phyloP scores from a whole-genome alignment of 2,113 vertebrate species.

The Pterocles gutturalis region DNA sequence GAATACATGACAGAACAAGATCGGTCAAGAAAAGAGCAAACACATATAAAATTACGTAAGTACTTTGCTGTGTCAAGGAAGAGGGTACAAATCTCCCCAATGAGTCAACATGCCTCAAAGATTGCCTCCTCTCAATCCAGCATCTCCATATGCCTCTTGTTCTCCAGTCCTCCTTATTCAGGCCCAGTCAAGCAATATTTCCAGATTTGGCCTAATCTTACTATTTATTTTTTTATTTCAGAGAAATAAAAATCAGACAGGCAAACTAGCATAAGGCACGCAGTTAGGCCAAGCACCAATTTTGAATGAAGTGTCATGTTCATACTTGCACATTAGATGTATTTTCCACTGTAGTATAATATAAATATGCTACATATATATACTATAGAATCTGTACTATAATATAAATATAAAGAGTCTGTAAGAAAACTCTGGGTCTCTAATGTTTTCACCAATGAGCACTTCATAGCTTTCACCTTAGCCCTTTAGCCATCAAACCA shows the following conservation, averaged over 20 bases:
- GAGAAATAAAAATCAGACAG: background rate
- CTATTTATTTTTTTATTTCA: background rate
- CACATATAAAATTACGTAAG: background rate
- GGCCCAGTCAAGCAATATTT: background rate
- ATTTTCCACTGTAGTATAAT: background rate
- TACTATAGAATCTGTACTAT: background rate
- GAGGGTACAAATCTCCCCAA: background rate
- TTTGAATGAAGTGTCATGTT: background rate
- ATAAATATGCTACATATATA: background rate
- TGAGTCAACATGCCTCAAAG: background rate
- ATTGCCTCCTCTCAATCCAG: background rate
- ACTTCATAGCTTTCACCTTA: conserved; percentile 29
- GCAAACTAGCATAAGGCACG: background rate
- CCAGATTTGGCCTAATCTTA: background rate
- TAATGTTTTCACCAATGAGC: conserved; percentile 16
- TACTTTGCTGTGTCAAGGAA: background rate
- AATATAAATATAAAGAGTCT: background rate
- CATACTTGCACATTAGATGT: background rate
- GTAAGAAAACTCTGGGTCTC: background rate
- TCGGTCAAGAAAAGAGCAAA: background rate
- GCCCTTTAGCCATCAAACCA: conserved; percentile 46
- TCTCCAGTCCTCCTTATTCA: background rate
- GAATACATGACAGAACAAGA: background rate
- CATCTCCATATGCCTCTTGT: background rate
- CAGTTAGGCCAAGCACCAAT: background rate